Percentiles rank a stretch among this genome's conserved stretches.
phyloP scores from a whole-genome alignment of 2,113 vertebrate species.

The Columba janthina region DNA sequence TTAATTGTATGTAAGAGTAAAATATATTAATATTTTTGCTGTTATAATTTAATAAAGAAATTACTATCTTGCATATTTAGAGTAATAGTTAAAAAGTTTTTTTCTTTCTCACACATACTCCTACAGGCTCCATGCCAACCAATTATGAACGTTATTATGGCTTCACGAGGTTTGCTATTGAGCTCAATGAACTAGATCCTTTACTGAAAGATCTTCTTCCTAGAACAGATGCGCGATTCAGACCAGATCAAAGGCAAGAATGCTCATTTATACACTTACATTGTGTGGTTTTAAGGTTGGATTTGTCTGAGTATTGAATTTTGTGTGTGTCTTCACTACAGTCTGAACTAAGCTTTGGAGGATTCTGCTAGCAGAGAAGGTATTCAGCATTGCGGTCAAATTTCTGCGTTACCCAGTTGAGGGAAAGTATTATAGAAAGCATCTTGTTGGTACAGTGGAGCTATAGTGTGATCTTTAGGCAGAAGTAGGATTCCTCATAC shows the following conservation, averaged over 20 bases:
- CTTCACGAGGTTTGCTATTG: slow-evolving; percentile 97
- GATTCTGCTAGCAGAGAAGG: not conserved
- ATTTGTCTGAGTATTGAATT: not conserved
- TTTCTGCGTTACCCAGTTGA: not conserved
- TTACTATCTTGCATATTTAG: not conserved
- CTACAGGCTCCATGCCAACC: slow-evolving; percentile 94
- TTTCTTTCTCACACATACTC: not conserved
- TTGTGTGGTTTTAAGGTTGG: not conserved
- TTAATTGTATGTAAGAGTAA: not conserved
- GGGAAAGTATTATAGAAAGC: not conserved
- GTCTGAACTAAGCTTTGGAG: not conserved
- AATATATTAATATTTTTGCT: not conserved
- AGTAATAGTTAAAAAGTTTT: not conserved
- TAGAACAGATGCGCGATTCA: slow-evolving; percentile 91
- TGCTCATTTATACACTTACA: not conserved
- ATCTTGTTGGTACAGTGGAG: not conserved
- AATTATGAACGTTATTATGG: slow-evolving; percentile 97
- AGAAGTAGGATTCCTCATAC: not conserved
- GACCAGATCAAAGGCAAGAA: slow-evolving; percentile 94
- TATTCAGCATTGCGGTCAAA: not conserved
- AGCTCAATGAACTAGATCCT: slow-evolving; percentile 96
- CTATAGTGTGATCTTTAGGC: not conserved
- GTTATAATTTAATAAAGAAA: not conserved
- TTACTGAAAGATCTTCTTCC: slow-evolving; percentile 93
- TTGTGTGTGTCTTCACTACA: not conserved